Evolutionary conservation across 2,113 vertebrate genomes (phyloP).

Genomic region (Lagopus muta): DNA sequence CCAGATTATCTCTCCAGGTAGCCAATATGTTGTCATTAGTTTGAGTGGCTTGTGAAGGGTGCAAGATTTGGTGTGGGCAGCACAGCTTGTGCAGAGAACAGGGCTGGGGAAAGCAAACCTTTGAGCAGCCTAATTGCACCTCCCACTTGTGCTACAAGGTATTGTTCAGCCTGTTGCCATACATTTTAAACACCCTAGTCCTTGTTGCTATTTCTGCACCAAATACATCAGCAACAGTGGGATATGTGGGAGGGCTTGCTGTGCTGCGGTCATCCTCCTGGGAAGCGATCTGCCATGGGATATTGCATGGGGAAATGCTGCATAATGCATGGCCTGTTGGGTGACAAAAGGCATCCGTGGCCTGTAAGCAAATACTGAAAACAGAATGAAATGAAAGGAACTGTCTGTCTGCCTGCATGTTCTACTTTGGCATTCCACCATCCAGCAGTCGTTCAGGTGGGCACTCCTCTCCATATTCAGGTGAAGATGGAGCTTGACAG

Average conservation of each 20-base stretch:
- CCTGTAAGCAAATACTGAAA: not conserved
- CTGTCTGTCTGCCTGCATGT: not conserved
- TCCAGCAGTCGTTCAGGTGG: not conserved
- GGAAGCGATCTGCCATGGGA: not conserved
- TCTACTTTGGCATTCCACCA: not conserved
- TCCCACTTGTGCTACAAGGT: not conserved
- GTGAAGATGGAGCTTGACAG: not conserved
- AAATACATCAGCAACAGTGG: accelerated
- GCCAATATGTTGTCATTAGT: not conserved
- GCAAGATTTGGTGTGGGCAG: not conserved
- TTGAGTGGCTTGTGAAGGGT: accelerated
- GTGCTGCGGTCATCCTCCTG: not conserved
- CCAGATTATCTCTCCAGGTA: not conserved
- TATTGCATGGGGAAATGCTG: not conserved
- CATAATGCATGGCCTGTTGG: no score
- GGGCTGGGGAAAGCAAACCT: not conserved
- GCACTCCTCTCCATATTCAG: not conserved
- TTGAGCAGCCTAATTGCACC: not conserved
- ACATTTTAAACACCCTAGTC: not conserved
- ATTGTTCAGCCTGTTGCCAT: accelerated
- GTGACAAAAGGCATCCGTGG: not conserved
- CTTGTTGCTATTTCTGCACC: not conserved
- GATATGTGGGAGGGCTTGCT: not conserved
- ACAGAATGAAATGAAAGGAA: not conserved
- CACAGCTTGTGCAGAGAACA: not conserved